Conservation (phyloP, 2,113 vertebrate genomes). For the Hydrolagus affinis region DNA sequence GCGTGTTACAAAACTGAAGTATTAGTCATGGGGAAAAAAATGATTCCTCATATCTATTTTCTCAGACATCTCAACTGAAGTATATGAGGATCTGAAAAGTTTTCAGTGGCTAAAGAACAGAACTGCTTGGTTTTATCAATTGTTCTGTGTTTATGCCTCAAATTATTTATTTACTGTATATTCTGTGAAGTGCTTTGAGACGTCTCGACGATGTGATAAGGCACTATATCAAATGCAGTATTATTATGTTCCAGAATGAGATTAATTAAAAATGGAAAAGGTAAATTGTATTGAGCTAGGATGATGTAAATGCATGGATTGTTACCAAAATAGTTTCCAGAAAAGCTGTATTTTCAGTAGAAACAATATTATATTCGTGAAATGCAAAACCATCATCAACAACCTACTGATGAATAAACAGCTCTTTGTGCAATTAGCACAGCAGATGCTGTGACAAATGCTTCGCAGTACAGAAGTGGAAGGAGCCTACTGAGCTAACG, state of each 20-base stretch:
- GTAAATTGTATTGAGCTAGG: too few relatives aligned
- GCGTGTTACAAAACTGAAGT: neutral
- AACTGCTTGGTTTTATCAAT: too few relatives aligned
- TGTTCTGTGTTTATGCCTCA: too few relatives aligned
- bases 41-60: neutral
- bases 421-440: neutral
- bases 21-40: neutral
- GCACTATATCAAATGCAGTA: too few relatives aligned
- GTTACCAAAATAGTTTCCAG: neutral
- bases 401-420: neutral
- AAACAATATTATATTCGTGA: neutral
- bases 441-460: neutral
- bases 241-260: too few relatives aligned
- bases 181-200: too few relatives aligned
- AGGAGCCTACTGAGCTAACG: neutral
- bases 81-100: neutral
- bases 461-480: neutral
- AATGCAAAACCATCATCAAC: neutral
- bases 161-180: too few relatives aligned
- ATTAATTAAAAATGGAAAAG: too few relatives aligned
- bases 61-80: neutral
- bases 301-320: too few relatives aligned
- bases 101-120: too few relatives aligned
- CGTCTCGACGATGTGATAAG: too few relatives aligned
- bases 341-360: neutral